Conservation (phyloP, 2,888 invertebrate species). For the Netelia fuscicornis region DNA sequence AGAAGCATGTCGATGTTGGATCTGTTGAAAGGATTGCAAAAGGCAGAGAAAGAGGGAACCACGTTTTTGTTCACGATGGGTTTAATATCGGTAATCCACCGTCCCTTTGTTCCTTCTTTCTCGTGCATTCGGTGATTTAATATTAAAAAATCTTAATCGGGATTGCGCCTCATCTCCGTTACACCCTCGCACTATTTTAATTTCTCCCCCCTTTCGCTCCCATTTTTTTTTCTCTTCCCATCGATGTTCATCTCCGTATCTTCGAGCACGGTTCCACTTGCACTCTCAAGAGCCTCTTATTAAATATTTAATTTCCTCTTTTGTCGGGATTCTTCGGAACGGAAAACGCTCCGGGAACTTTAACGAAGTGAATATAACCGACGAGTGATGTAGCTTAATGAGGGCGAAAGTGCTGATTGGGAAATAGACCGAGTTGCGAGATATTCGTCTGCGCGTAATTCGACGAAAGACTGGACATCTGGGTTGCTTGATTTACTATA, state of each 20-base stretch:
- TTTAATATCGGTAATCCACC: constrained; percentile 47
- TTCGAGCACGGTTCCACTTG: constrained; percentile 9
- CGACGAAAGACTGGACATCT: neutral
- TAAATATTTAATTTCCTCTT: constrained; percentile 66
- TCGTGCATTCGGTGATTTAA: constrained; percentile 33
- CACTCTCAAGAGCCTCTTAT: constrained; percentile 39
- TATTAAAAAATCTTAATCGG: constrained; percentile 52
- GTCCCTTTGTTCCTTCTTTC: constrained; percentile 28
- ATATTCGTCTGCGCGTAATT: constrained; percentile 33
- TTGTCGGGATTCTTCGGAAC: constrained; percentile 27
- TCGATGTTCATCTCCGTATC: constrained; percentile 41
- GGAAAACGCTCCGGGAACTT: constrained; percentile 29
- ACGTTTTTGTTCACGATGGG: neutral
- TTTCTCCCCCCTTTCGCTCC: constrained; percentile 5
- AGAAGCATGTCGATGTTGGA: neutral
- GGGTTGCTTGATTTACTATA: neutral
- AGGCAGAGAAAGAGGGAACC: neutral
- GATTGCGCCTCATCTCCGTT: constrained; percentile 43
- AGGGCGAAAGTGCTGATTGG: constrained; percentile 59
- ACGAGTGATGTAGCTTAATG: constrained; percentile 55
- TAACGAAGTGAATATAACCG: constrained; percentile 58
- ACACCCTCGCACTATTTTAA: constrained; percentile 15
- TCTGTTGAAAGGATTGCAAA: too few relatives aligned
- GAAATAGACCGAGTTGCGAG: constrained; percentile 33
- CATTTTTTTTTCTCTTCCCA: constrained; percentile 34